phyloP scores from a whole-genome alignment of 1,140 invertebrate genomes.

The Bradynema listronoti region DNA sequence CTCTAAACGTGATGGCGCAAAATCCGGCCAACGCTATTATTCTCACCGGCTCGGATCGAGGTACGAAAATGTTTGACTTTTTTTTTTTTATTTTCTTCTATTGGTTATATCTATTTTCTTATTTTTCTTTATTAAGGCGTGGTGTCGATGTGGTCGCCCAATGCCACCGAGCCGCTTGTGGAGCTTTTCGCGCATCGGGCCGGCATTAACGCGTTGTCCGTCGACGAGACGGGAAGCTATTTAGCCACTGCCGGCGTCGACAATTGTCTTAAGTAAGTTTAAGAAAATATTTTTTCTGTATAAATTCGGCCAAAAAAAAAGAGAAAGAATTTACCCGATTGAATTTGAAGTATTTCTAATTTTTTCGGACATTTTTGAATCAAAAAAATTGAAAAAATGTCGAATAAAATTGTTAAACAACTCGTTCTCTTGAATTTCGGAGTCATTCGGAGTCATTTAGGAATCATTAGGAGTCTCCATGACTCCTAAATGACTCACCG shows the following conservation, averaged over 20 bases:
- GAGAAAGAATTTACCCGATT: no score
- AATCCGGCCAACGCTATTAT: constrained; percentile 91
- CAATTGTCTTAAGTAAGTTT: constrained; percentile 30
- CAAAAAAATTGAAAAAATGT: no score
- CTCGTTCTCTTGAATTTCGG: no score
- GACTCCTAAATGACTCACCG: no score
- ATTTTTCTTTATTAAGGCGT: constrained; percentile 61
- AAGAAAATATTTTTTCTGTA: no score
- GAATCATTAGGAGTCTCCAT: no score
- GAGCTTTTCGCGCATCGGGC: constrained; percentile 83
- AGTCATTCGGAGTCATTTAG: no score
- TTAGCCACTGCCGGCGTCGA: constrained; percentile 55
- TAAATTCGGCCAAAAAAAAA: no score
- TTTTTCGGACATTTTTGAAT: no score
- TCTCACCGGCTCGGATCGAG: constrained; percentile 79
- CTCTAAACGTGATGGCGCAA: constrained; percentile 76
- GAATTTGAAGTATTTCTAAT: no score
- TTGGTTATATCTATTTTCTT: constrained; percentile 7
- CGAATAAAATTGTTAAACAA: no score
- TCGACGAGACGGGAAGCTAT: constrained; percentile 73
- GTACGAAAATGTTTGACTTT: constrained; percentile 60
- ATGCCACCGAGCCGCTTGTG: constrained; percentile 73
- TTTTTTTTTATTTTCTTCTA: constrained; percentile 1
- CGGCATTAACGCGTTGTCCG: constrained; percentile 65
- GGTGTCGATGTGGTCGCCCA: constrained; percentile 92